Percentiles rank a stretch among this genome's conserved stretches.
These are phyloP conservation scores for Pavo muticus DNA, from an alignment of 2,113 vertebrate genomes.

Conservation along the genomic window DNA sequence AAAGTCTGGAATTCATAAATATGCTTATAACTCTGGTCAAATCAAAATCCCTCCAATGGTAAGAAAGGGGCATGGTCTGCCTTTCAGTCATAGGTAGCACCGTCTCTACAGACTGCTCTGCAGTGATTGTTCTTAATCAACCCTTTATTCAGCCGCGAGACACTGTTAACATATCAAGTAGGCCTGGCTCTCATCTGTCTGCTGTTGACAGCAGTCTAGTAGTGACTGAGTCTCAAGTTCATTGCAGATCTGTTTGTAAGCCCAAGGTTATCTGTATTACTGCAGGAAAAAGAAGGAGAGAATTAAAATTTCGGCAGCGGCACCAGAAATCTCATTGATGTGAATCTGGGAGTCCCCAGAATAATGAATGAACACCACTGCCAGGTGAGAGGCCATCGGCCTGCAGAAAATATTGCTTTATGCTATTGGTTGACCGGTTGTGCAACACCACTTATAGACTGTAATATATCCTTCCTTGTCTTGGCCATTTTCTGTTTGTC, in stretches of 20 bases:
- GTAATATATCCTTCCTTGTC: not conserved
- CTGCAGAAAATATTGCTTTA: not conserved
- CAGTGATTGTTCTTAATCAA: conserved; percentile 48
- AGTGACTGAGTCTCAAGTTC: not conserved
- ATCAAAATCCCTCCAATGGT: not conserved
- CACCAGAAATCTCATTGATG: not conserved
- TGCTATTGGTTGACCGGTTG: not conserved
- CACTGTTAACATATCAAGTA: conserved; percentile 28
- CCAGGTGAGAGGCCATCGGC: not conserved
- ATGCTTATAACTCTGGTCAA: not conserved
- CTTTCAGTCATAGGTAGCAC: conserved; percentile 16
- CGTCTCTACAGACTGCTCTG: conserved; percentile 6
- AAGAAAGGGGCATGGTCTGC: not conserved
- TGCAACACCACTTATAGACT: no score
- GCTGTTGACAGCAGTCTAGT: not conserved
- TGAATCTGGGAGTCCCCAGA: not conserved
- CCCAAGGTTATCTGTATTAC: not conserved
- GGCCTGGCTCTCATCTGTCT: conserved; percentile 2
- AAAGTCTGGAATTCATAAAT: conserved; percentile 11
- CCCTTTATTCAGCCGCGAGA: not conserved
- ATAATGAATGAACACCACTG: not conserved
- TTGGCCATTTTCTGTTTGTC: not conserved
- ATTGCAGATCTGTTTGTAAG: not conserved
- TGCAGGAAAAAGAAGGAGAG: not conserved
- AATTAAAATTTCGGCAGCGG: not conserved